phyloP scores from a whole-genome alignment of 1,140 invertebrate species.

The Drosophila albomicans region DNA sequence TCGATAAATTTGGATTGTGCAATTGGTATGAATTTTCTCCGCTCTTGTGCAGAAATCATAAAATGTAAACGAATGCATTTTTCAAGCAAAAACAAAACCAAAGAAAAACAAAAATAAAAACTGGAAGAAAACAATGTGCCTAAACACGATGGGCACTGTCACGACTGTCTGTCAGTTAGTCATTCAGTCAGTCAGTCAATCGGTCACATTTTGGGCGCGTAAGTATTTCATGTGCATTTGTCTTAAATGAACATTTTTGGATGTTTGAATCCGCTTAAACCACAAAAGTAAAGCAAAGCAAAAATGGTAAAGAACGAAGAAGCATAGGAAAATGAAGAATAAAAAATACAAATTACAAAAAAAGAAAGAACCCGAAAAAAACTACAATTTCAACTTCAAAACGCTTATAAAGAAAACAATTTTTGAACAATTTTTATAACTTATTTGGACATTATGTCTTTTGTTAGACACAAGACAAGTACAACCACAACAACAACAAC shows the following conservation, averaged over 20 bases:
- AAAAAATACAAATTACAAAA: conserved; percentile 23
- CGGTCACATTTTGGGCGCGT: conserved; percentile 30
- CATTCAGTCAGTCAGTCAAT: conserved; percentile 26
- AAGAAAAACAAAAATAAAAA: too few species aligned
- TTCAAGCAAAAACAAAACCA: conserved; percentile 24
- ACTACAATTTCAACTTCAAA: conserved; percentile 83
- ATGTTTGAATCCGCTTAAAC: conserved; percentile 44
- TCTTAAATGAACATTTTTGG: conserved; percentile 63
- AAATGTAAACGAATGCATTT: conserved; percentile 73
- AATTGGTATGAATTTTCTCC: conserved; percentile 83
- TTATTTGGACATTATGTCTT: conserved; percentile 76
- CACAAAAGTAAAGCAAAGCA: conserved; percentile 22
- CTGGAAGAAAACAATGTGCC: conserved; percentile 57
- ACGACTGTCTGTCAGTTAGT: conserved; percentile 15
- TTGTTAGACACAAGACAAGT: conserved; percentile 52
- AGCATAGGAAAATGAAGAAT: conserved; percentile 23
- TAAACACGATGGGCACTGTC: conserved; percentile 23
- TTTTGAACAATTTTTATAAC: conserved; percentile 73
- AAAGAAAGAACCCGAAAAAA: conserved; percentile 55
- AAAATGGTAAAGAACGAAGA: conserved; percentile 10
- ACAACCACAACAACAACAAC: conserved; percentile 4
- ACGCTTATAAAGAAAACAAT: conserved; percentile 81
- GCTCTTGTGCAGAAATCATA: conserved; percentile 60
- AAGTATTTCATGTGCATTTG: conserved; percentile 79
- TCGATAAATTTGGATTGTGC: conserved; percentile 66